phyloP scores from a whole-genome alignment of 2,797 vertebrate species.

The Propithecus deckenii region DNA sequence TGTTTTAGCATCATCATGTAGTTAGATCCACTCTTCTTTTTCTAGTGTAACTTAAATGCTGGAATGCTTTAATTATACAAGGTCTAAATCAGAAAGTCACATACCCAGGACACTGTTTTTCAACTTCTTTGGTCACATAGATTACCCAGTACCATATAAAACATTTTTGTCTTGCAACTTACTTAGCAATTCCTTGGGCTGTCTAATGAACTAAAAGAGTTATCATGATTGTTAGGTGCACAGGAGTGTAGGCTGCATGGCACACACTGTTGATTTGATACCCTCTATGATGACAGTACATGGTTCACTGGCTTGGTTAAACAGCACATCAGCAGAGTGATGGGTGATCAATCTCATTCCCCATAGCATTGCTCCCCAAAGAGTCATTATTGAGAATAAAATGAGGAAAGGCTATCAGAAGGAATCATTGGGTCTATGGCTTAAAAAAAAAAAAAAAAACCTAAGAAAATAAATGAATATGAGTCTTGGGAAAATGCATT shows the following conservation, averaged over 20 bases:
- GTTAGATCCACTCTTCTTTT: background rate
- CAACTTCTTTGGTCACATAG: conserved; percentile 41
- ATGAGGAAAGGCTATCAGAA: conserved; percentile 77
- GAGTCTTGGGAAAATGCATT: conserved; percentile 13
- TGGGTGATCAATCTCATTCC: conserved; percentile 87
- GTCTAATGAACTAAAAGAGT: conserved; percentile 81
- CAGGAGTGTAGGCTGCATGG: conserved; percentile 75
- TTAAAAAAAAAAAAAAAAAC: conserved; percentile 56
- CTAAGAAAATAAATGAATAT: conserved; percentile 51
- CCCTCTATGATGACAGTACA: conserved; percentile 83
- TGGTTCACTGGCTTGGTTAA: conserved; percentile 86
- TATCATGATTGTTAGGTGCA: conserved; percentile 77
- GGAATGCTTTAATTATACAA: background rate
- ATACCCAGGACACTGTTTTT: background rate
- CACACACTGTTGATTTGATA: conserved; percentile 84
- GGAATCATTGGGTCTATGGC: conserved; percentile 67
- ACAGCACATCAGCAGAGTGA: conserved; percentile 84
- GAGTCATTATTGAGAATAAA: conserved; percentile 83
- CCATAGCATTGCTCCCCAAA: conserved; percentile 83
- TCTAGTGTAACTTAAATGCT: background rate
- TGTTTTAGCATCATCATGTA: background rate
- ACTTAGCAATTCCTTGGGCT: conserved; percentile 71
- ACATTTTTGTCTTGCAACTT: conserved; percentile 56
- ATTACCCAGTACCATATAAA: conserved; percentile 27
- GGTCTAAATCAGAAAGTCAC: background rate